A percentile compares a stretch with the other conserved stretches of the same genome.
phyloP scores from a whole-genome alignment of 1,140 invertebrate genomes.

The Monomorium pharaonis region DNA sequence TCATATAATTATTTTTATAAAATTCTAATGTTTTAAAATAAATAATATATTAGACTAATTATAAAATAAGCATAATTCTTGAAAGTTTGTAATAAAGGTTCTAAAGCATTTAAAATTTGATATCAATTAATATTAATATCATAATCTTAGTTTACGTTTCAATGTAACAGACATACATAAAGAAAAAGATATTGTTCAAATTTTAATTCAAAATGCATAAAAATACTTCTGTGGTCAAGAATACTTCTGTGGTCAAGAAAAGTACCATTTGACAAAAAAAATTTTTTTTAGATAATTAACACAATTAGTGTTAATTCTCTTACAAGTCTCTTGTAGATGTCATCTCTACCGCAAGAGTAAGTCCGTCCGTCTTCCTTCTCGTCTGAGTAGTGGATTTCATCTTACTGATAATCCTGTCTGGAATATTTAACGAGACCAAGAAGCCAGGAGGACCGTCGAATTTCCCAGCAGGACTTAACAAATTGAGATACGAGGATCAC shows the following conservation, averaged over 20 bases:
- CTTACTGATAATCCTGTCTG: background rate
- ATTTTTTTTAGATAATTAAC: background rate
- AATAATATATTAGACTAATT: background rate
- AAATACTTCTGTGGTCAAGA: background rate
- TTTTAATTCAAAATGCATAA: background rate
- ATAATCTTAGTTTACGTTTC: background rate
- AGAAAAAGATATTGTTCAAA: background rate
- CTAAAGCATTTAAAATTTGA: background rate
- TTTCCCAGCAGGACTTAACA: conserved; percentile 41
- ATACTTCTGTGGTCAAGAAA: background rate
- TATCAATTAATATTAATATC: background rate
- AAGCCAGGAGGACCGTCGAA: background rate
- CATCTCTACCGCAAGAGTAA: background rate
- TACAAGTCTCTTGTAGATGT: background rate
- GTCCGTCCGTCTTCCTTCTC: background rate
- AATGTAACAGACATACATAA: background rate
- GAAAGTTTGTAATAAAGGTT: background rate
- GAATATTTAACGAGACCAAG: conserved; percentile 15
- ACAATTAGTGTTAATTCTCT: too few relatives aligned
- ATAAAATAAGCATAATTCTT: background rate
- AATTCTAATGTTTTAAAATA: background rate
- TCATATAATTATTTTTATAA: background rate
- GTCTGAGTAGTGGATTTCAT: background rate
- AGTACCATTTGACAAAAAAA: background rate
- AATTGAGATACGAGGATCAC: conserved; percentile 60